Base-by-base conservation (phyloP, 2,113 vertebrate species). In the Pogonocichla stellata region DNA sequence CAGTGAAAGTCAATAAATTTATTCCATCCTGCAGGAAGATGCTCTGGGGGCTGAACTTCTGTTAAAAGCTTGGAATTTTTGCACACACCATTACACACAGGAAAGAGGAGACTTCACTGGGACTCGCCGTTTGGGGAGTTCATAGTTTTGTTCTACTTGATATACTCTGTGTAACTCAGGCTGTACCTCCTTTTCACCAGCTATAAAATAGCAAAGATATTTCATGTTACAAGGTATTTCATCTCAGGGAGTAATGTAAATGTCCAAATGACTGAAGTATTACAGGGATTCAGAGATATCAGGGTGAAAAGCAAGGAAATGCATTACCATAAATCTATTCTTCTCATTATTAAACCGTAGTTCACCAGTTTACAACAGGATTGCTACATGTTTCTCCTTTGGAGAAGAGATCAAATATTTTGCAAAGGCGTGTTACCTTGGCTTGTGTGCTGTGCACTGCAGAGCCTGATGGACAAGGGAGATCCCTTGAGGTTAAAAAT, bases 51-150 rank as follows among this genome's bases (percentile, higher is more conserved):
- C 12, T 84, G 26, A 74, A 64, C 5, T 67, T 86, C 5, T 66
- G 12, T 66, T 65, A 70, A 90, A 90, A 88, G 19, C 23, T 73
- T 53, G 42, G 10, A 24, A 22, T n/a, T 85, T 73, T 65, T 69
- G 31, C 0, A 1, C 28, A 43, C 11, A 8, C 8, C 10, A 31
- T 34, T 6, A 0, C 10, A 3, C 22, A 4, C 0, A 2, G 11
- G 40, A 19, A 18, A 72, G 47, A 66, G 86, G 42, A 50, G 15
- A 36, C 25, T 28, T 57, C 0, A 2, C 82, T n/a, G 19, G 31
- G 7, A 40, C 24, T 90, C 10, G 2, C 20, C 0, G 0, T 29
- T 57, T 1, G 1, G 3, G 14, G 5, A 2, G 11, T 8, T 74
- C 15, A 3, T 53, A 4, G n/a, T 42, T 54, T 11, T 69, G 20